Evolutionary conservation across 1,140 invertebrate genomes (phyloP), one percentile per base, ranked within the genome.

Genomic region (Adoxophyes honmai): DNA sequence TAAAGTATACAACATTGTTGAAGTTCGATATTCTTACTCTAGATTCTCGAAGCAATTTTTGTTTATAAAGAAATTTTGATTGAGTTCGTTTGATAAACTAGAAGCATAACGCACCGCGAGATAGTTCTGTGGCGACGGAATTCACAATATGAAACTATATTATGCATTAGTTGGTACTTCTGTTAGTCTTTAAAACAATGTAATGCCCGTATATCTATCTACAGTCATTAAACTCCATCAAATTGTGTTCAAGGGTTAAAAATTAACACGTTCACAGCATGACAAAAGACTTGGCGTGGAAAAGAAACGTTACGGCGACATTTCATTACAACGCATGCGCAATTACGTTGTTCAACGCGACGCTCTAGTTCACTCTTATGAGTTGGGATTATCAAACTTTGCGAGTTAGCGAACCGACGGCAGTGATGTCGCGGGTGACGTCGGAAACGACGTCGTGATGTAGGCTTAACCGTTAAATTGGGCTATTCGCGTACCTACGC

Each of bases 391-490:
- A 10, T 48, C 21, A 21, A 28, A 48, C 16, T 48, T 48, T 48
- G 18, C 42, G 16, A 48, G 42, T 48, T 48, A 11, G 42, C 42
- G 28, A 48, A 48, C 42, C 21, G 42, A 6, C 21, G n/a, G 9
- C n/a, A 18, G 18, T 44, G 39, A 48, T 48, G 9, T 44, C 15
- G 21, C 16, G 9, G 42, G n/a, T 18, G 42, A 13, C n/a, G 42
- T 48, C 42, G 42, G 42, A 48, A 48, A 18, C 11, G 21, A 28
- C 21, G 6, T 38, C 34, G 55, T 36, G 44, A 44, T 63, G 64
- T 64, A 42, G 68, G 52, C 56, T 75, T 70, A 69, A 86, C 83
- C 78, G 83, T 86, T 83, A 84, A 84, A 81, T 84, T 86, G 74
- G 80, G 62, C 73, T 81, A 78, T 86, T 81, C 82, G 67, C 68